A percentile compares a stretch with the other conserved stretches of the same genome.
Conservation (phyloP, 2,888 invertebrate genomes). For the Thalpophila matura region DNA sequence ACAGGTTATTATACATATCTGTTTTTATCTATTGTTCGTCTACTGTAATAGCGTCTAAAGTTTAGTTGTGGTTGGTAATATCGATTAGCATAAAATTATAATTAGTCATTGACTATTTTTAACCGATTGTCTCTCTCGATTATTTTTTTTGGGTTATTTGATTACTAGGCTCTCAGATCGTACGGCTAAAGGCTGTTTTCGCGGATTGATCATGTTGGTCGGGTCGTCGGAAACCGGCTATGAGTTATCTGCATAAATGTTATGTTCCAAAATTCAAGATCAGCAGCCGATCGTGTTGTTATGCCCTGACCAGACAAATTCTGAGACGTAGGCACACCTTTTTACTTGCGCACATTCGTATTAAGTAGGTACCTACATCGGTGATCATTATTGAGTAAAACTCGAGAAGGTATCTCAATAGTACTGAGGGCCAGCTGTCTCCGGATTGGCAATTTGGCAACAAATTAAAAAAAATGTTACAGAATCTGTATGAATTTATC, state of each 20-base stretch:
- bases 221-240: not conserved
- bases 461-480: too few species aligned
- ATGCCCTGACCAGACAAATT: constrained; percentile 43
- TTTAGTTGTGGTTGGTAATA: not conserved
- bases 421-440: too few species aligned
- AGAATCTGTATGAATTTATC: too few species aligned
- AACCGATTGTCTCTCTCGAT: not conserved
- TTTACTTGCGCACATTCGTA: constrained; percentile 19
- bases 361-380: not conserved
- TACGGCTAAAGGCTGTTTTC: not conserved
- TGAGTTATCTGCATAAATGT: constrained; percentile 11
- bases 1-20: constrained; percentile 15
- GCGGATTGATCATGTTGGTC: not conserved
- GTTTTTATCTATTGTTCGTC: constrained; percentile 15
- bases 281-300: constrained; percentile 3
- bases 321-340: constrained; percentile 17
- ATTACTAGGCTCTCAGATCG: not conserved
- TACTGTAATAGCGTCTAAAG: not conserved
- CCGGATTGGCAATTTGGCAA: too few species aligned
- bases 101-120: not conserved
- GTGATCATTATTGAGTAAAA: constrained; percentile 8
- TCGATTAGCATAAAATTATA: constrained; percentile 5
- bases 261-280: constrained; percentile 7
- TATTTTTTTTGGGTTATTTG: not conserved
- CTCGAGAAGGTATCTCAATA: not conserved